Base-by-base conservation (phyloP, 1,140 invertebrate species). In the Samia ricini region DNA sequence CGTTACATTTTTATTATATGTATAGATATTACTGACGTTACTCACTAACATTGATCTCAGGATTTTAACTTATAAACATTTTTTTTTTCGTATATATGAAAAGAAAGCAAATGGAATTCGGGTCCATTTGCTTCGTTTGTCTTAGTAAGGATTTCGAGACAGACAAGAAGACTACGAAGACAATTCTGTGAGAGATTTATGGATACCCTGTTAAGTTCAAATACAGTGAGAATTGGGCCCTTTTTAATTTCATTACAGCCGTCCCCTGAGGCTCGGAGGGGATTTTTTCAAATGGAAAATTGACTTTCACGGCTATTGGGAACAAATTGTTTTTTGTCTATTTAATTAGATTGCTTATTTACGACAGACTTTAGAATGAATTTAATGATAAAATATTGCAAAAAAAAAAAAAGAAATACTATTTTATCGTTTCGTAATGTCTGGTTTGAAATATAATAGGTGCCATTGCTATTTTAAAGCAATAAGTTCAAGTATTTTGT, bases 221-320 rank as follows among this genome's bases (percentile, higher is more conserved):
- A 63, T 54, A 33, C 62, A 18, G 49, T 54, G 56, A 58, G 56
- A 54, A 63, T 59, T 54, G 56, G 56, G 48, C 52, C 52, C 48
- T 49, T 52, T 63, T 63, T 63, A 56, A 63, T 63, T 63, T 63
- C 54, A 54, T 63, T 63, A 24, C 36, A 24, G 42, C 24, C 50
- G 19, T 52, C 50, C 19, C 19, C 33, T 15, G 50, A 23, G 50
- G 19, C 22, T 21, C 50, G 19, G 50, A 8, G 19, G 50, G 50
- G 50, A 52, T 52, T 52, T 52, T 52, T 52, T 20, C 33, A 42
- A 42, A 20, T 21, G 19, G 50, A 52, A 52, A 52, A 52, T 52
- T 20, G 50, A 21, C 22, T 52, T 52, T 52, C 19, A 23, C 19
- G 50, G 15, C 20, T 21, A 19, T 15, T 20, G 50, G 22, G 21